These are phyloP conservation scores for Agriopis leucophaearia DNA, from an alignment of 2,888 invertebrate species.

Conservation along the genomic window DNA sequence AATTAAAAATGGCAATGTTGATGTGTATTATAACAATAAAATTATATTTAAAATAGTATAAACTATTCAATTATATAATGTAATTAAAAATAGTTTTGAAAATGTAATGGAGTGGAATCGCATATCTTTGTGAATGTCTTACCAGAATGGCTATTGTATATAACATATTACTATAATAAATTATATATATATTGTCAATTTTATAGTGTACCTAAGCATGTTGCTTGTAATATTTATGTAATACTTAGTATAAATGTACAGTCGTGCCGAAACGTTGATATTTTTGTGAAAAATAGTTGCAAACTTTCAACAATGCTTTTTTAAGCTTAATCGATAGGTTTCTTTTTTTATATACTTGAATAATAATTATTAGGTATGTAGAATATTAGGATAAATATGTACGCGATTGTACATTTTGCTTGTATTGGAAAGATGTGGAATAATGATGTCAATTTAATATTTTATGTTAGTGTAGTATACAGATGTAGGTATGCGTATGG, in stretches of 20 bases:
- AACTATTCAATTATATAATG: slow-evolving; percentile 41
- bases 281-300: slow-evolving; percentile 58
- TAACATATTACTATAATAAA: slow-evolving; percentile 35
- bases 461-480: slow-evolving; percentile 41
- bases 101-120: slow-evolving; percentile 58
- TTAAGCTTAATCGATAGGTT: slow-evolving; percentile 67
- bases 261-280: slow-evolving; percentile 70
- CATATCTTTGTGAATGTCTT: slow-evolving; percentile 67
- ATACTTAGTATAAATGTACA: slow-evolving; percentile 59
- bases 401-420: slow-evolving; percentile 69
- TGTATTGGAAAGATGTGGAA: slow-evolving; percentile 52
- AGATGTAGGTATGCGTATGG: slow-evolving; percentile 27
- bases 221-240: slow-evolving; percentile 41
- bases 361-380: slow-evolving; percentile 23
- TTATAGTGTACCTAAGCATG: slow-evolving; percentile 54
- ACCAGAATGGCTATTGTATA: slow-evolving; percentile 40
- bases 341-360: slow-evolving; percentile 63
- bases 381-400: slow-evolving; percentile 50
- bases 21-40: slow-evolving; percentile 35
- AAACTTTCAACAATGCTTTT: slow-evolving; percentile 46
- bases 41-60: slow-evolving; percentile 36
- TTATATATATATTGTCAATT: slow-evolving; percentile 59
- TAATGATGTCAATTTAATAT: slow-evolving; percentile 50
- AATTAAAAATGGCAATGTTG: slow-evolving; percentile 36
- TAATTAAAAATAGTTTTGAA: slow-evolving; percentile 36